Evolutionary conservation across 2,113 vertebrate species (phyloP).

Genomic region (Excalfactoria chinensis): DNA sequence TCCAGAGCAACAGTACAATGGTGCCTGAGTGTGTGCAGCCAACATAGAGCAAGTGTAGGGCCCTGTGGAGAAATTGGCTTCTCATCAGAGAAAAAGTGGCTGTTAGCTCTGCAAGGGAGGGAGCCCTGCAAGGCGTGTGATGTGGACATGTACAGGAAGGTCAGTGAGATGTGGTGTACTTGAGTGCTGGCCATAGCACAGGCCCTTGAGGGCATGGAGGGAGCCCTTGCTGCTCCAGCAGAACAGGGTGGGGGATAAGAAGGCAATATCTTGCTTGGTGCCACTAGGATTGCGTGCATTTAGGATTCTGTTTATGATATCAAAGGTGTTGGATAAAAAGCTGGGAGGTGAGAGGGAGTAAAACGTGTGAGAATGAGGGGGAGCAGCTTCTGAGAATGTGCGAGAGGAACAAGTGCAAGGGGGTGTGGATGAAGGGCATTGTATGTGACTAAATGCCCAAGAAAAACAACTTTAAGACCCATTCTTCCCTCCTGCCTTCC

Average conservation of each 20-base stretch:
- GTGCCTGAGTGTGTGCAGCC: neutral
- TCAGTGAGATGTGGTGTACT: rapidly evolving
- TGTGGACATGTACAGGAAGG: neutral
- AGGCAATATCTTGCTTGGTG: neutral
- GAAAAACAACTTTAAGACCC: neutral
- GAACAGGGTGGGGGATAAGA: neutral
- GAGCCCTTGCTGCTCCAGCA: rapidly evolving
- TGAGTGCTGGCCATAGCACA: rapidly evolving
- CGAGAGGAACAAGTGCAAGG: neutral
- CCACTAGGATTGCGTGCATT: neutral
- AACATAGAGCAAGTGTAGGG: rapidly evolving
- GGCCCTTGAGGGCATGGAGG: rapidly evolving
- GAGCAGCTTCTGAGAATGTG: neutral
- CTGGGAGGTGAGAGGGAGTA: neutral
- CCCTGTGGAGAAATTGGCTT: too few relatives aligned
- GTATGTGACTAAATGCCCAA: neutral
- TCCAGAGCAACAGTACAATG: neutral
- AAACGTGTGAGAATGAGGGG: neutral
- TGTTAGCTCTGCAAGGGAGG: neutral
- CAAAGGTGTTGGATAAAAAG: neutral
- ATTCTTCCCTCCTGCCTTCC: neutral
- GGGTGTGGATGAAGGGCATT: neutral
- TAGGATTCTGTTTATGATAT: neutral
- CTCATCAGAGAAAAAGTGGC: neutral
- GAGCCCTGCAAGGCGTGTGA: rapidly evolving